A percentile compares a stretch with the other conserved stretches of the same genome.
These are phyloP conservation scores for Noctua fimbriata DNA, from an alignment of 2,888 invertebrate species.

Conservation along the genomic window DNA sequence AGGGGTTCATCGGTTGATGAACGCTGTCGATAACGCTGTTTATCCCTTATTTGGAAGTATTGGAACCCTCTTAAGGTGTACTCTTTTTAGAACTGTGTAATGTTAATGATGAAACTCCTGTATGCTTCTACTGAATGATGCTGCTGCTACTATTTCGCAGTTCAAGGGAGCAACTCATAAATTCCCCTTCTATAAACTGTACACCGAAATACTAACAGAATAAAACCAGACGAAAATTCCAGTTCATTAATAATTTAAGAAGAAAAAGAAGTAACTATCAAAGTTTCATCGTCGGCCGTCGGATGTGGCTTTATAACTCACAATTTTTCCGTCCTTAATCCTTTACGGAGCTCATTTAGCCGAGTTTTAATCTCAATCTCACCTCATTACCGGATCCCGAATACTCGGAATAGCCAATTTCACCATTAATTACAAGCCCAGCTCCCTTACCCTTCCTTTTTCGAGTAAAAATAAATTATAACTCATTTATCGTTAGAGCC, in stretches of 20 bases:
- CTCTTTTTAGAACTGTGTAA: not conserved
- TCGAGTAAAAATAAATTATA: slow-evolving; percentile 90
- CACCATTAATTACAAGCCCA: slow-evolving; percentile 87
- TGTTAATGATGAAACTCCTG: not conserved
- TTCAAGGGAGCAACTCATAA: not conserved
- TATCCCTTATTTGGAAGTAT: rapidly evolving
- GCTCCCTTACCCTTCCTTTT: slow-evolving; percentile 87
- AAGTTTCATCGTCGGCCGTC: slow-evolving; percentile 71
- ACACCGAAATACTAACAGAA: slow-evolving; percentile 53
- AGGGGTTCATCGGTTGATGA: not conserved
- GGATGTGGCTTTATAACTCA: slow-evolving; percentile 75
- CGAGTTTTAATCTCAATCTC: slow-evolving; percentile 90
- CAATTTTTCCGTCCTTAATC: slow-evolving; percentile 82
- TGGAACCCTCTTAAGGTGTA: not conserved
- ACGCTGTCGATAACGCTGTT: not conserved
- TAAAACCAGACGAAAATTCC: slow-evolving; percentile 59
- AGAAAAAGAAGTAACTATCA: slow-evolving; percentile 73
- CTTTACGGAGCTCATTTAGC: slow-evolving; percentile 86
- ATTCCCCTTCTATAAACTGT: slow-evolving; percentile 35
- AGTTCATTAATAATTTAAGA: slow-evolving; percentile 72
- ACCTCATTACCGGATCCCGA: slow-evolving; percentile 89
- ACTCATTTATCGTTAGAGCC: slow-evolving; percentile 87
- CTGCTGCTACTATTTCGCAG: not conserved
- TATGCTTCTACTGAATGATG: not conserved
- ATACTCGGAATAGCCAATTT: slow-evolving; percentile 90